Evolutionary conservation across 2,797 vertebrate genomes (phyloP).

Genomic region (Furcifer pardalis): DNA sequence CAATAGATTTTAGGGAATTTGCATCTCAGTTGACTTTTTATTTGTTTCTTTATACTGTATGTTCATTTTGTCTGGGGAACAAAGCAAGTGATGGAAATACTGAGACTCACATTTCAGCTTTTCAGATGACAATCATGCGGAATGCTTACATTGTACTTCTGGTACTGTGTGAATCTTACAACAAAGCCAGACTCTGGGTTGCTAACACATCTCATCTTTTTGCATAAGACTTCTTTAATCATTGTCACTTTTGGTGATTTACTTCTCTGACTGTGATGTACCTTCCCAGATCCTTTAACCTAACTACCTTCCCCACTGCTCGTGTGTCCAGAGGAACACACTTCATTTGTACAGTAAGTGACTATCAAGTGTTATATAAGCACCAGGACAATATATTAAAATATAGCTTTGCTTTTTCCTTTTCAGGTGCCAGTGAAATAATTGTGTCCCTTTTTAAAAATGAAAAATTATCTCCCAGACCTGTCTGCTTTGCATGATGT

Average conservation of each 20-base stretch:
- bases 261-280: not conserved
- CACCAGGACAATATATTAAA: conserved; percentile 44
- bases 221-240: conserved; percentile 25
- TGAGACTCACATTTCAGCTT: no score
- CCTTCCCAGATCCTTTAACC: not conserved
- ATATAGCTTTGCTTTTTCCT: conserved; percentile 35
- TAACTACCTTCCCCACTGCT: conserved; percentile 47
- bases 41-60: no score
- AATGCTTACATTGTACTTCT: no score
- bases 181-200: no score
- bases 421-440: conserved; percentile 46
- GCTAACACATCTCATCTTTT: no score
- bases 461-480: fast-evolving
- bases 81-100: no score
- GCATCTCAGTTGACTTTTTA: no score
- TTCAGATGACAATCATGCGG: no score
- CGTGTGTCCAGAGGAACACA: conserved; percentile 44
- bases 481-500: conserved; percentile 27
- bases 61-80: no score
- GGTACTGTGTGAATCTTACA: no score
- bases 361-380: conserved; percentile 42
- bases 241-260: conserved; percentile 37
- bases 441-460: conserved; percentile 38
- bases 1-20: not conserved
- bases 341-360: conserved; percentile 34